Conservation (phyloP, 2,888 invertebrate species). For the Trisateles emortualis region DNA sequence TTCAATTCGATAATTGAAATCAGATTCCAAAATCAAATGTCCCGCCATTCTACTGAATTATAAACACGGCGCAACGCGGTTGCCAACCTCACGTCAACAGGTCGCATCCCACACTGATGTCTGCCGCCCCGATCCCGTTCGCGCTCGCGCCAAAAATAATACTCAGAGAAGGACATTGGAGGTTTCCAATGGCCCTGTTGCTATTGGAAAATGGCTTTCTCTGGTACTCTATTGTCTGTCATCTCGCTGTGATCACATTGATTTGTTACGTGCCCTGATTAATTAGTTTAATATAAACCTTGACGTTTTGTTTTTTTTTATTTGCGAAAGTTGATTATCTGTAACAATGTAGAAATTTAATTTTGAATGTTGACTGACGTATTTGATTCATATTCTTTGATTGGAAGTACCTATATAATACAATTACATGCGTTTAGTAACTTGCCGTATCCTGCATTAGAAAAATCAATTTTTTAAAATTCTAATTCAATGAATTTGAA, state of each 20-base stretch:
- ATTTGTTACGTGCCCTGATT: slow-evolving; percentile 53
- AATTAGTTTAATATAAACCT: neutral
- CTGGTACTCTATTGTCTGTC: slow-evolving; percentile 65
- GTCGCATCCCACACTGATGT: slow-evolving; percentile 81
- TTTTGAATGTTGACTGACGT: no score
- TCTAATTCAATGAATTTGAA: no score
- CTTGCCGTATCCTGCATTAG: no score
- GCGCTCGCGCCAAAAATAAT: slow-evolving; percentile 86
- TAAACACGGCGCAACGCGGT: slow-evolving; percentile 53
- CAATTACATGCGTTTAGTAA: no score
- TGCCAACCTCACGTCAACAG: slow-evolving; percentile 83
- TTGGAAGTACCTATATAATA: no score
- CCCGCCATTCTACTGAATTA: slow-evolving; percentile 55
- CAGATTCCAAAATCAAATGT: slow-evolving; percentile 59
- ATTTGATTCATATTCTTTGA: no score
- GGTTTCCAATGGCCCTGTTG: slow-evolving; percentile 76
- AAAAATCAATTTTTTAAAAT: no score
- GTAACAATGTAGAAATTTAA: neutral
- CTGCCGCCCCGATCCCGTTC: slow-evolving; percentile 65
- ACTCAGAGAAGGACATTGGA: slow-evolving; percentile 76
- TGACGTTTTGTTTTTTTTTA: neutral
- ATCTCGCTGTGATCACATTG: slow-evolving; percentile 55
- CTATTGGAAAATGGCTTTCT: slow-evolving; percentile 80
- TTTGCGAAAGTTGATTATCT: neutral
- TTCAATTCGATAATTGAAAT: slow-evolving; percentile 40